Conservation (phyloP, 1,140 invertebrate genomes). For the Trichonephila clavipes region DNA sequence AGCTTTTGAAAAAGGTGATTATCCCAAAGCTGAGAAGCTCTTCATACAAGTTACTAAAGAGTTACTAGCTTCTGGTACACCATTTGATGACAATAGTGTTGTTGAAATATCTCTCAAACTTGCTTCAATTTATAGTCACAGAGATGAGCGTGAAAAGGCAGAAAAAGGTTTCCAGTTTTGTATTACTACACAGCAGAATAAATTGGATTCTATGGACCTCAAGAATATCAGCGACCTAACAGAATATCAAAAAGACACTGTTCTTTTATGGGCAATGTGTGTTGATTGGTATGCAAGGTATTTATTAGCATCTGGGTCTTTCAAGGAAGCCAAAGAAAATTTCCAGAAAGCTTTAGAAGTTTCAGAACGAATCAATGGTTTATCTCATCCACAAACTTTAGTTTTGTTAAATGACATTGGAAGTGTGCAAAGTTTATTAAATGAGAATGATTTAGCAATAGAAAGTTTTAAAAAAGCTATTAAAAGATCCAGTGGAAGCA, state of each 20-base stretch:
- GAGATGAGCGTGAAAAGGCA: slow-evolving; percentile 86
- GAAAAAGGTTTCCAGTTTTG: slow-evolving; percentile 89
- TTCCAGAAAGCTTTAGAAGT: slow-evolving; percentile 87
- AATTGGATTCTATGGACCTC: slow-evolving; percentile 80
- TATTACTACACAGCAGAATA: slow-evolving; percentile 85
- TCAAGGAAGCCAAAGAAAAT: slow-evolving; percentile 85
- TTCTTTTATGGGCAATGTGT: slow-evolving; percentile 86
- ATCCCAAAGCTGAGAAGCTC: slow-evolving; percentile 90
- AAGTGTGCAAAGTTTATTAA: slow-evolving; percentile 85
- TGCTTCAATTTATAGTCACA: slow-evolving; percentile 82
- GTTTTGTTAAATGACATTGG: slow-evolving; percentile 93
- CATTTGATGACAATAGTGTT: slow-evolving; percentile 88
- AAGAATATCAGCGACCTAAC: slow-evolving; percentile 10
- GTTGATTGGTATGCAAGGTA: slow-evolving; percentile 91
- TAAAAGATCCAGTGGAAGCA: slow-evolving; percentile 84
- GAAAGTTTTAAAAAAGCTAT: slow-evolving; percentile 87
- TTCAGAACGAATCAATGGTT: slow-evolving; percentile 85
- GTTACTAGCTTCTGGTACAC: slow-evolving; percentile 86
- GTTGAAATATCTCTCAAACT: slow-evolving; percentile 87
- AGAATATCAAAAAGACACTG: slow-evolving; percentile 83
- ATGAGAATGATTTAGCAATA: slow-evolving; percentile 87
- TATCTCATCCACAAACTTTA: slow-evolving; percentile 87
- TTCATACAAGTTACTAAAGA: slow-evolving; percentile 90
- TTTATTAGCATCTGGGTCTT: slow-evolving; percentile 82
- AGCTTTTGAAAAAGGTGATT: slow-evolving; percentile 88